Evolutionary conservation across 2,113 vertebrate species (phyloP), one percentile per base, ranked within the genome.

Genomic region (Chaetorhynchus papuensis): DNA sequence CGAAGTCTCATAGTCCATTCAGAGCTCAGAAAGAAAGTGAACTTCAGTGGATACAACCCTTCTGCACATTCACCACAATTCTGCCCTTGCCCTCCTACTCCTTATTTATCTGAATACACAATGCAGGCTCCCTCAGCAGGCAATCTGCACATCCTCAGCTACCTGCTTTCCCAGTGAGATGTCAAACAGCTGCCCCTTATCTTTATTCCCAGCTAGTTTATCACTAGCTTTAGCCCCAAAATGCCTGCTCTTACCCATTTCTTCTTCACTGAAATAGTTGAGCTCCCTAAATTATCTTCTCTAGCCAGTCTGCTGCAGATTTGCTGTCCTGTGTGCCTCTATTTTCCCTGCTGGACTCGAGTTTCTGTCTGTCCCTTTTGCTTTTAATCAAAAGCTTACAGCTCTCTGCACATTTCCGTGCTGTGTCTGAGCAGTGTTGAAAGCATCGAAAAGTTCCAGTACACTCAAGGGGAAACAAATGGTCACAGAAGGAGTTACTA

Each of bases 291-390:
- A 65, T 41, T 49, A 39, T 39, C 9, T 28, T 71, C 35, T 83
- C 18, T 37, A 71, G 41, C 4, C 10, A 69, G 9, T 7, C 26
- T 61, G 6, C 16, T 88, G 14, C 39, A 70, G 10, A 31, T 21
- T 33, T 39, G 4, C 4, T 8, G 56, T 57, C n/a, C 53, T 4
- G 0, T 86, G 39, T 1, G 5, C 12, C 9, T n/a, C 14, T 59
- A 5, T 71, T n/a, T 50, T 2, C 15, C 5, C 9, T 11, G 5
- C 9, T 45, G 33, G 68, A 39, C 13, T 85, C 3, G 0, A 65
- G 5, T 72, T 83, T 79, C 57, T 64, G 8, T 56, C 23, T 41
- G 4, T 27, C 18, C 20, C 21, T 77, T 64, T 64, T 52, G 12
- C 24, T 54, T 49, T 44, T 78, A 45, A 61, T 52, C 37, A 79